Percentiles rank a stretch among this genome's conserved stretches.
Conservation (phyloP, 1,140 invertebrate genomes). For the Amphibalanus amphitrite region DNA sequence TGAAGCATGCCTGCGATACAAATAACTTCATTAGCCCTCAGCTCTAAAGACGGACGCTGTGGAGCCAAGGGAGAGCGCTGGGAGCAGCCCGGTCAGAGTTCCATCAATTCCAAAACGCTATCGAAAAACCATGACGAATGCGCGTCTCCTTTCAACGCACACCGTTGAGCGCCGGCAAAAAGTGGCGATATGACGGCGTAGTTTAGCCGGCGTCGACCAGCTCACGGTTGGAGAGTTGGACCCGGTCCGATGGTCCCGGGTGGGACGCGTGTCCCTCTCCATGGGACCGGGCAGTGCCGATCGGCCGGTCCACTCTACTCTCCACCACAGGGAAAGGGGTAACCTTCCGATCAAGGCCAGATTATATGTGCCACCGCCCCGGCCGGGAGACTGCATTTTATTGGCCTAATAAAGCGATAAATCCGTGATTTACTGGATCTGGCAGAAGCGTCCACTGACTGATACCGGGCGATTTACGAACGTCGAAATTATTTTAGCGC, state of each 20-base stretch:
- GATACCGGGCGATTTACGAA: background rate
- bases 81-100: background rate
- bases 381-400: background rate
- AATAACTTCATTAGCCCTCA: background rate
- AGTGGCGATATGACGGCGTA: background rate
- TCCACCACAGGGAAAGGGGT: background rate
- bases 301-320: too few species aligned
- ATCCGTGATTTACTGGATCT: background rate
- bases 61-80: too few species aligned
- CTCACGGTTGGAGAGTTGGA: background rate
- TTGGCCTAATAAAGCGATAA: background rate
- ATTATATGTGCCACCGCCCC: background rate
- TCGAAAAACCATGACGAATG: conserved; percentile 1
- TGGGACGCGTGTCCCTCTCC: background rate
- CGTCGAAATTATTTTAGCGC: background rate
- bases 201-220: background rate
- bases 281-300: background rate
- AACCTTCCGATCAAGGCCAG: background rate
- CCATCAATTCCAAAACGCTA: background rate
- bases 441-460: background rate
- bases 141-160: background rate
- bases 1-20: background rate
- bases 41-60: background rate
- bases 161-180: background rate
- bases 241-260: too few species aligned